Base-by-base conservation (phyloP, 2,888 invertebrate genomes). In the Buathra laborator region DNA sequence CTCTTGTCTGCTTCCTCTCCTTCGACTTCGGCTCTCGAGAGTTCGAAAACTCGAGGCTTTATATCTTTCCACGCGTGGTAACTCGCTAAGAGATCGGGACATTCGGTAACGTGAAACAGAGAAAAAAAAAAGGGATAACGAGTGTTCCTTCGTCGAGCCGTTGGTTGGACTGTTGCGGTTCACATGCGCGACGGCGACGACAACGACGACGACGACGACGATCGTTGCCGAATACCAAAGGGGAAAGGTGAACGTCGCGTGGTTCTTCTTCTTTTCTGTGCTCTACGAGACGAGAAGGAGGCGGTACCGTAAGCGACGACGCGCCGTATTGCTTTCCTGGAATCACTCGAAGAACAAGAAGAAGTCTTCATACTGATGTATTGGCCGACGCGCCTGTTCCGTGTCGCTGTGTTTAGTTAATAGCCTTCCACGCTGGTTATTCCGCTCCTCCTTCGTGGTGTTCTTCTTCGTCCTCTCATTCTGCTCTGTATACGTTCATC, bases 351-450 rank as follows among this genome's bases (percentile, higher is more conserved):
- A 84, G 82, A 75, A 19, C 32, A 81, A 75, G 32, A 68, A 56
- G 74, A 68, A 32, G 43, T 43, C 37, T 37, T 32, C 62, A 88
- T 85, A 87, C 89, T 91, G 90, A 92, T 90, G 90, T 90, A 91
- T 90, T 86, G 87, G 87, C 81, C 83, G 90, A 86, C 92, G 91
- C 89, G 91, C 90, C 91, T 89, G 90, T 92, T 92, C 85, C 90
- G 86, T 91, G 92, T 91, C 89, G 88, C 83, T 81, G 88, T 89
- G 88, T 91, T 92, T 92, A 91, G 90, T 91, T 91, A 92, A 92
- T 90, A 91, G 90, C 89, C 88, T 86, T 88, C 87, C 79, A 37
- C 37, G 70, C 72, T 74, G 64, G 56, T 81, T 78, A 62, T 51
- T 78, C 66, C 37, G 14, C 71, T 44, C 68, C 59, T 14, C 51